Conservation (phyloP, 2,113 vertebrate species). For the Oncorhynchus mykiss region DNA sequence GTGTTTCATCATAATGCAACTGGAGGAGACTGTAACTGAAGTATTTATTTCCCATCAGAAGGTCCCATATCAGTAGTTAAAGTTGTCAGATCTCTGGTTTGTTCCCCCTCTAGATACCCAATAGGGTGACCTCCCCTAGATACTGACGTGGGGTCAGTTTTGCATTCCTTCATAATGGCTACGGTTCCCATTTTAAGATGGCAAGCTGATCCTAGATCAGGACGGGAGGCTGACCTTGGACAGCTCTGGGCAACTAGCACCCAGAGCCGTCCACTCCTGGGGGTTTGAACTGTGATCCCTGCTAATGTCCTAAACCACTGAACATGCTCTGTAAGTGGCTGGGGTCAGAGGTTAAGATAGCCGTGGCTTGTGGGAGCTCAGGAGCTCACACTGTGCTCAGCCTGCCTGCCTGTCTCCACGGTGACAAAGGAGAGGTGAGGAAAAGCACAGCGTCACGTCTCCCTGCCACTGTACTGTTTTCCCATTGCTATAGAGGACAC, state of each 20-base stretch:
- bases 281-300: conserved; percentile 10
- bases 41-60: background rate
- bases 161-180: no score
- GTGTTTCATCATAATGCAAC: background rate
- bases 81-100: background rate
- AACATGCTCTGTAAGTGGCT: conserved; percentile 15
- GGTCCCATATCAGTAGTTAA: background rate
- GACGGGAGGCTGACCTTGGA: no score
- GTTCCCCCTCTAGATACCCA: no score
- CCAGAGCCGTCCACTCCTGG: background rate
- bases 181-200: no score
- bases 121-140: no score
- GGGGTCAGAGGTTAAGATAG: conserved; percentile 19
- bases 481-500: background rate
- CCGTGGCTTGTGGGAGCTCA: conserved; percentile 13
- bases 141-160: no score
- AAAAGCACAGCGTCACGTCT: background rate
- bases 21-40: background rate
- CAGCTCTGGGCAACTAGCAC: no score
- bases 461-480: background rate
- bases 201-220: no score
- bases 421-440: background rate
- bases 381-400: background rate
- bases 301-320: conserved; percentile 25
- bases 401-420: background rate